Base-by-base conservation (phyloP, 2,113 vertebrate species). In the Butorides virescens region DNA sequence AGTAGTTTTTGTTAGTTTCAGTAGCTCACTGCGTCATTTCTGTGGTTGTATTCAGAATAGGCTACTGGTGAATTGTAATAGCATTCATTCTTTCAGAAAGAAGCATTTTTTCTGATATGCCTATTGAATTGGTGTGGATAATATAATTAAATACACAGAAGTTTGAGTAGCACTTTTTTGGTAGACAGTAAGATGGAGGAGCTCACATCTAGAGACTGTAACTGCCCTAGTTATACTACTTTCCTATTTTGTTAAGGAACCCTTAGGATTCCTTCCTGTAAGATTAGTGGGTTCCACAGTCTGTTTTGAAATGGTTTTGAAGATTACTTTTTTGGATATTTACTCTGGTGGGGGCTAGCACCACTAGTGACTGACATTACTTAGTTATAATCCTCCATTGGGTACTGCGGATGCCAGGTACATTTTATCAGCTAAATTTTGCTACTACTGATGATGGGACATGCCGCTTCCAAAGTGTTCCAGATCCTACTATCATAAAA, bases 371-470 rank as follows among this genome's bases (percentile, higher is more conserved):
- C 14, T 37, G 42, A 1, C 0, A 4, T 47, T 72, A 18, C 58
- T 49, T 74, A 34, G 14, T 66, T 86, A 7, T 10, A 50, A 25
- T 42, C 7, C 34, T 68, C 30, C 47, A 4, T 56, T 49, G 68
- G 30, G 23, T 77, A 7, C 34, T 77, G 0, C 1, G 3, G 12
- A 10, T 5, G 5, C 26, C n/a, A 13, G 39, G 27, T 91, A 10
- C 3, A 1, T 78, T 56, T 65, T 61, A 20, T 62, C 39, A 21
- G 34, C 30, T 47, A 44, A 6, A 13, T 71, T 77, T 76, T 88
- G 29, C 42, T 75, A 1, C 32, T 86, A 2, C 6, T 4, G 15
- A 1, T 25, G 56, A 12, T 36, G 39, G 49, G 14, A 15, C 19
- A 13, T 26, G 14, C 17, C 72, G 0, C 23, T 73, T 52, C 37